phyloP scores from a whole-genome alignment of 1,140 invertebrate species.

The Ctenoplectra terminalis region DNA sequence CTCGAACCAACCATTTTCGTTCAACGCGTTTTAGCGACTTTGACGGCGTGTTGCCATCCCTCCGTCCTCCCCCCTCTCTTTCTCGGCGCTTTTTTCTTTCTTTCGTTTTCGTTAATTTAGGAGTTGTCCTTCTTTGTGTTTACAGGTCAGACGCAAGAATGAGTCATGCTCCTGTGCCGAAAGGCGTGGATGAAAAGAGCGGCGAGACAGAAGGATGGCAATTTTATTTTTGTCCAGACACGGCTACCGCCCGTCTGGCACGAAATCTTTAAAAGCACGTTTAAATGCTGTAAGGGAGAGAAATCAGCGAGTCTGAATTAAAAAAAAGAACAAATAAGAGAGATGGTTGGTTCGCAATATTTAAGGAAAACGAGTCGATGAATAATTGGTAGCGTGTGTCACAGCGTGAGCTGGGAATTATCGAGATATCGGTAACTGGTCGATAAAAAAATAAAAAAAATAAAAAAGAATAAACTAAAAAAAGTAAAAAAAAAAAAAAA shows the following conservation, averaged over 20 bases:
- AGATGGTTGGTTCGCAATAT: no score
- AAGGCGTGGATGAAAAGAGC: conserved; percentile 58
- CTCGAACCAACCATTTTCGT: neutral
- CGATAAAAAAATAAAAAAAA: neutral
- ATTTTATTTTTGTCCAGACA: conserved; percentile 70
- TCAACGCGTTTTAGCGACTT: neutral
- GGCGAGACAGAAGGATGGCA: conserved; percentile 64
- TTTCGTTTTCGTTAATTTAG: conserved; percentile 11
- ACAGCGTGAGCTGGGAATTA: no score
- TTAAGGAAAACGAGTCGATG: no score
- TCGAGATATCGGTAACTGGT: no score
- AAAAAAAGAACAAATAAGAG: no score
- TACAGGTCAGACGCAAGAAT: conserved; percentile 11
- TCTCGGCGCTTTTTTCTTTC: neutral
- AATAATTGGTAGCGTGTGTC: no score
- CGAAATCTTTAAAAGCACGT: conserved; percentile 44
- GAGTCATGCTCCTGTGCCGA: conserved; percentile 34
- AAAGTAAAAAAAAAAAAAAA: neutral
- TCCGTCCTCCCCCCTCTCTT: neutral
- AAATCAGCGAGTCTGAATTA: neutral
- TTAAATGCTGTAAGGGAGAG: conserved; percentile 32
- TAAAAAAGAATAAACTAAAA: neutral
- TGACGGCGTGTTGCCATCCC: neutral
- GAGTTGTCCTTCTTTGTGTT: conserved; percentile 28
- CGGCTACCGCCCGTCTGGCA: conserved; percentile 65